These are phyloP conservation scores for Brachyhypopomus occidentalis DNA, from an alignment of 2,113 vertebrate genomes.

Conservation along the genomic window DNA sequence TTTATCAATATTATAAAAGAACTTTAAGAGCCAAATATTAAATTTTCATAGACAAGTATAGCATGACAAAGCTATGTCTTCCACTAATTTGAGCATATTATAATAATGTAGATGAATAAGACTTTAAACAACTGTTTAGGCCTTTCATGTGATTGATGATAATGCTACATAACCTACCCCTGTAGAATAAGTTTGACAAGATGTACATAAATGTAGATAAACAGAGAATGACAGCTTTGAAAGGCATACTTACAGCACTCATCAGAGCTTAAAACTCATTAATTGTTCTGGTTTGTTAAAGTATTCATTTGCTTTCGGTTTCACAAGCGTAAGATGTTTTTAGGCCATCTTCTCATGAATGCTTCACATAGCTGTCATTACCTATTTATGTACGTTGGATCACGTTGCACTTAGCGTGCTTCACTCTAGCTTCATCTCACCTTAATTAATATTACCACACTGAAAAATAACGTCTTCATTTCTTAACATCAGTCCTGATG, in stretches of 20 bases:
- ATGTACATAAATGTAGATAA: conserved; percentile 9
- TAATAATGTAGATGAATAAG: not conserved
- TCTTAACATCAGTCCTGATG: not conserved
- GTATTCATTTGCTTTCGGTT: not conserved
- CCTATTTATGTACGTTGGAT: conserved; percentile 42
- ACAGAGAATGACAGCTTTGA: conserved; percentile 32
- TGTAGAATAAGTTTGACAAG: conserved; percentile 6
- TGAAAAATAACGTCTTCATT: conserved; percentile 10
- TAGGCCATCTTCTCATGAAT: not conserved
- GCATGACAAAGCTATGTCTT: not conserved
- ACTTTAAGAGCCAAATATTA: not conserved
- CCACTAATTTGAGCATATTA: not conserved
- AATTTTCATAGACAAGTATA: no score
- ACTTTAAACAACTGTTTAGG: not conserved
- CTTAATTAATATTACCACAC: conserved; percentile 5
- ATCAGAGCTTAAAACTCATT: not conserved
- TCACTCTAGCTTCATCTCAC: conserved; percentile 2
- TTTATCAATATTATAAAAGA: no score
- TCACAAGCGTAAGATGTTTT: not conserved
- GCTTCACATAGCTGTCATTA: conserved; percentile 30
- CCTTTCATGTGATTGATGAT: conserved; percentile 28
- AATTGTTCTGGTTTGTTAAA: conserved; percentile 12
- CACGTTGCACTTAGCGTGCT: conserved; percentile 35
- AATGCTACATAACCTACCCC: not conserved
- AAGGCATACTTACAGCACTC: not conserved